A percentile compares a stretch with the other conserved stretches of the same genome.
Conservation (phyloP, 2,113 vertebrate genomes). For the Forbesichthys agassizii region DNA sequence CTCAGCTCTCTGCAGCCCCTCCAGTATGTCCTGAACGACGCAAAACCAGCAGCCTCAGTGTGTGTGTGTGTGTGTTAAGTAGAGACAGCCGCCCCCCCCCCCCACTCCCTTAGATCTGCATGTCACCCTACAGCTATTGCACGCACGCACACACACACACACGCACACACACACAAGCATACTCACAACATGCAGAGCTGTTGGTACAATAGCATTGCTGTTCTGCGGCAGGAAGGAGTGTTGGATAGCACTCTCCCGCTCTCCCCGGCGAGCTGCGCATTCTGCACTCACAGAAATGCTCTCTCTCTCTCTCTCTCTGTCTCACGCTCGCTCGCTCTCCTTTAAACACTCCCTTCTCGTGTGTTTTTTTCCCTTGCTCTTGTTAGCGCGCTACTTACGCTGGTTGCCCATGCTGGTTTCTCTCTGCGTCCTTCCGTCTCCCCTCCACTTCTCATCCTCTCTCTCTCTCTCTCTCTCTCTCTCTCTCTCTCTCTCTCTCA, state of each 20-base stretch:
- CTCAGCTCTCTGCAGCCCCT: conserved; percentile 85
- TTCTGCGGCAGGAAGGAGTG: conserved; percentile 73
- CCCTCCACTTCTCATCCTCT: conserved; percentile 33
- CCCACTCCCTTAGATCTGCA: conserved; percentile 41
- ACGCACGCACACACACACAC: conserved; percentile 8
- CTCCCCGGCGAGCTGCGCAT: conserved; percentile 65
- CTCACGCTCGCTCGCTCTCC: conserved; percentile 2
- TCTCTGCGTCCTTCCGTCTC: conserved; percentile 6
- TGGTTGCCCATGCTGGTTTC: background rate
- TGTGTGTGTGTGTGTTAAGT: conserved; percentile 9
- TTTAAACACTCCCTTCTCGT: background rate
- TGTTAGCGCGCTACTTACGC: conserved; percentile 12
- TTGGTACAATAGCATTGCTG: conserved; percentile 78
- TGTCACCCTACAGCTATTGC: conserved; percentile 49
- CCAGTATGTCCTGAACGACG: conserved; percentile 81
- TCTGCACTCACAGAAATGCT: conserved; percentile 64
- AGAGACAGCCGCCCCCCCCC: conserved; percentile 39
- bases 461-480: conserved; percentile 9
- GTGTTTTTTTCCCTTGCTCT: conserved; percentile 26
- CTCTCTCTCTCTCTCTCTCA: conserved; percentile 1
- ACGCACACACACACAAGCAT: conserved; percentile 51
- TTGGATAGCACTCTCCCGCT: conserved; percentile 67
- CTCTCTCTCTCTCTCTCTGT: conserved; percentile 61
- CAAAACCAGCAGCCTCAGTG: conserved; percentile 49
- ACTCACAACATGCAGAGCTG: conserved; percentile 61